Evolutionary conservation across 2,888 invertebrate species (phyloP), one percentile per base, ranked within the genome.

Genomic region (Amphimallon solstitiale): DNA sequence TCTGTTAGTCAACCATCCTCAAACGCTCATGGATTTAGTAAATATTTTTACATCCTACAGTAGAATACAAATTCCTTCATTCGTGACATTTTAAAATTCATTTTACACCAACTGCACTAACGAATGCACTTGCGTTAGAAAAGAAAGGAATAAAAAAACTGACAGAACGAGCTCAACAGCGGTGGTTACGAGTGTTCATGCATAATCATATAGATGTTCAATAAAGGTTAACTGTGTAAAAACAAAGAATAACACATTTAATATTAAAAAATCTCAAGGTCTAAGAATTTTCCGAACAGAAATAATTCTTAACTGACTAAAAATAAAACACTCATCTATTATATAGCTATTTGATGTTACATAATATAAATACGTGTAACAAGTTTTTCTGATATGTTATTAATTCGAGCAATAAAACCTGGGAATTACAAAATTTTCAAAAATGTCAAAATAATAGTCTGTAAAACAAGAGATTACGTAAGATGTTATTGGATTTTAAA

Each of bases 191-290:
- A 29, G n/a, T 29, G 5, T 17, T 43, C 43, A 59, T 59, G 43
- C 15, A n/a, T 29, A 59, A 59, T 23, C 14, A 21, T 54, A 12
- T 21, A 38, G 19, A 21, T 54, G 38, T 54, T 37, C 54, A 54
- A 38, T 38, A 54, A 54, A 54, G 38, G 54, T 54, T 37, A 54
- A 54, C 12, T 19, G 17, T n/a, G 21, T 17, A 38, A 54, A 54
- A 52, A 12, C 21, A 38, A 19, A 19, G 12, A 51, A 51, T 34
- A 51, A 15, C 35, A 51, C 19, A 35, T 34, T n/a, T 15, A 17
- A 38, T 38, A 54, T 23, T 23, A 7, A 54, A 54, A 54, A 43
- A 54, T 38, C 12, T 38, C 54, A 54, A 54, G 54, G 54, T 40
- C 38, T 17, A 3, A 6, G 10, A 21, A 38, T 38, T 6, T 38